These are phyloP conservation scores for Mesitornis unicolor DNA, from an alignment of 2,113 vertebrate species.

Conservation along the genomic window DNA sequence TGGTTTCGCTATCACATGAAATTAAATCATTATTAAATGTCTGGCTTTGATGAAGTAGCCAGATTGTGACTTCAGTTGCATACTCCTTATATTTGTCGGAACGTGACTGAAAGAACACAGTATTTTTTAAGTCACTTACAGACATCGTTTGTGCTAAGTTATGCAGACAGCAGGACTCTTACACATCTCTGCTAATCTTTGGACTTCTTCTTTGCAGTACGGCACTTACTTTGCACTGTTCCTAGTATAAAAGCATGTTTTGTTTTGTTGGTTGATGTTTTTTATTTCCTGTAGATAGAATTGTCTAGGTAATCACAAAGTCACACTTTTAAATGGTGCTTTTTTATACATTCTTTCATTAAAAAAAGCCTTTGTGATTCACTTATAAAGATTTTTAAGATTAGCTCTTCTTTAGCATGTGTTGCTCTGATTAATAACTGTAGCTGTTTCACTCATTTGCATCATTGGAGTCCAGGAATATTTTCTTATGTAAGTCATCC, in stretches of 20 bases:
- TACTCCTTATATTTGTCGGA: neutral
- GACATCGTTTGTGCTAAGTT: neutral
- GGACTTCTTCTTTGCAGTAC: neutral
- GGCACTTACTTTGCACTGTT: neutral
- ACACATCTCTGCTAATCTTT: neutral
- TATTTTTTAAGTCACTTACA: neutral
- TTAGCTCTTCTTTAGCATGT: constrained; percentile 34
- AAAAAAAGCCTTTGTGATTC: constrained; percentile 8
- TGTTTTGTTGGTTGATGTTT: neutral
- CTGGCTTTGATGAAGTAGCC: neutral
- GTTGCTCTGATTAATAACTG: constrained; percentile 37
- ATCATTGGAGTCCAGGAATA: constrained; percentile 16
- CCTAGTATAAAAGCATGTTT: neutral
- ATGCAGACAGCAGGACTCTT: neutral
- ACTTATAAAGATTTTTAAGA: constrained; percentile 13
- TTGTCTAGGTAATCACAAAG: neutral
- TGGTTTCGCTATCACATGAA: neutral
- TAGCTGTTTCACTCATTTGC: constrained; percentile 25
- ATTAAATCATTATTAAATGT: neutral
- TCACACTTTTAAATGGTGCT: neutral
- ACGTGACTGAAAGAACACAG: neutral
- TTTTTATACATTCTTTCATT: neutral
- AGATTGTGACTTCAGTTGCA: neutral
- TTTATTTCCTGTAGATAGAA: neutral
- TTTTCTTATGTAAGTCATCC: neutral